Base-by-base conservation (phyloP, 2,888 invertebrate species). In the Leptinotarsa peninsularis region DNA sequence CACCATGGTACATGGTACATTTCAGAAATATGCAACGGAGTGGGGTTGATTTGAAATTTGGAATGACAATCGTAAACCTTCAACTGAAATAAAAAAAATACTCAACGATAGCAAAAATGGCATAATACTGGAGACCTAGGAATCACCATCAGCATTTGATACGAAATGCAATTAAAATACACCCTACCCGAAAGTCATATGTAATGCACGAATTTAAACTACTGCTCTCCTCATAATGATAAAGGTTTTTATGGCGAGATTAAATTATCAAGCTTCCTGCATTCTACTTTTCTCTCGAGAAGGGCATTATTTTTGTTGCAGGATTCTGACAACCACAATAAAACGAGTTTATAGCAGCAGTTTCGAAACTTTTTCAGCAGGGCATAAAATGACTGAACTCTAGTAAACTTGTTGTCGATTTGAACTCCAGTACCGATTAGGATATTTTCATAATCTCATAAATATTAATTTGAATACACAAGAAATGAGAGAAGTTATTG, bases 141-240 rank as follows among this genome's bases (percentile, higher is more conserved):
- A 27, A 58, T 58, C 14, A 58, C 58, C 21, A 27, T 58, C 58
- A 58, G 5, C 58, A 15, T 58, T 58, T 58, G 21, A 21, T 15
- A 23, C 58, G 14, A 23, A 58, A 58, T 58, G 58, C 14, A 58
- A 58, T 58, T 58, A 58, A 58, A 58, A 58, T 23, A 17, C 58
- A 4, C 23, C 23, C 58, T 23, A 23, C 15, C 15, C 58, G 23
- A 58, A 27, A 58, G 58, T 27, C 21, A 58, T 17, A 58, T 58
- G 14, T 23, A 23, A 58, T 15, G 58, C 10, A 14, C 58, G 15
- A 18, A 23, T 58, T 58, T 23, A 10, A 23, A 58, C 58, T 23
- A 14, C 58, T 58, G 58, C 58, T 58, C 15, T 58, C 58, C 58
- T 18, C 58, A 23, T 58, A 58, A 58, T 58, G 58, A 58, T 58